A percentile compares a stretch with the other conserved stretches of the same genome.
Evolutionary conservation across 2,888 invertebrate species (phyloP).

Genomic region (Andrena dorsata): DNA sequence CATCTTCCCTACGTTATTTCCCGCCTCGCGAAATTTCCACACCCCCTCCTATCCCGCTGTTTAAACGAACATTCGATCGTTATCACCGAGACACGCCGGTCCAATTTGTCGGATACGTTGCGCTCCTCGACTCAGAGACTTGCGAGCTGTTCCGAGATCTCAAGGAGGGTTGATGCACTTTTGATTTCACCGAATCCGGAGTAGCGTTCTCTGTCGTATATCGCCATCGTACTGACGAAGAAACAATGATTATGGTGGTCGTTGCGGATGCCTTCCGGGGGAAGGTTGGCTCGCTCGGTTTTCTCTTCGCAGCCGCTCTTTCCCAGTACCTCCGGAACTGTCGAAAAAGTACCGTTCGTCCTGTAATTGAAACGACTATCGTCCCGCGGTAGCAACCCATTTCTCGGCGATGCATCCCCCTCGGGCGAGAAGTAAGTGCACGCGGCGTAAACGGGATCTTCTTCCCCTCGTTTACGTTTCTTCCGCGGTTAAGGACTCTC

Average conservation of each 20-base stretch:
- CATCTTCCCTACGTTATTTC: neutral
- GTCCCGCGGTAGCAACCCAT: constrained; percentile 41
- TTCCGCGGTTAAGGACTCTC: constrained; percentile 13
- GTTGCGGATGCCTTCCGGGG: too few relatives aligned
- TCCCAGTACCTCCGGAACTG: neutral
- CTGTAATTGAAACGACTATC: constrained; percentile 60
- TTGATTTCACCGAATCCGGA: too few relatives aligned
- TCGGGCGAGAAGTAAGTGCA: neutral
- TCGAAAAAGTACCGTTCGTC: constrained; percentile 50
- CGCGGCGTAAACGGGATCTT: neutral
- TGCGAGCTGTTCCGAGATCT: neutral
- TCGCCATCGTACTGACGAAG: too few relatives aligned
- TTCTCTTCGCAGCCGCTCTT: neutral
- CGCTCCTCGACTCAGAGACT: neutral
- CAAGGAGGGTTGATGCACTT: too few relatives aligned
- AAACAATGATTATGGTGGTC: too few relatives aligned
- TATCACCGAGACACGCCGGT: neutral
- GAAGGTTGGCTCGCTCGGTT: too few relatives aligned
- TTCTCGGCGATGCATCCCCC: neutral
- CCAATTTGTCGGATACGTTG: neutral
- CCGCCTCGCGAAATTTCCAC: neutral
- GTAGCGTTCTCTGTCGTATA: too few relatives aligned
- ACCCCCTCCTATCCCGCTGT: neutral
- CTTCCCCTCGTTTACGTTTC: constrained; percentile 28
- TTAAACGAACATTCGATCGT: constrained; percentile 6